A percentile compares a stretch with the other conserved stretches of the same genome.
These are phyloP conservation scores for Reticulitermes speratus DNA, from an alignment of 1,140 invertebrate species.

Conservation along the genomic window DNA sequence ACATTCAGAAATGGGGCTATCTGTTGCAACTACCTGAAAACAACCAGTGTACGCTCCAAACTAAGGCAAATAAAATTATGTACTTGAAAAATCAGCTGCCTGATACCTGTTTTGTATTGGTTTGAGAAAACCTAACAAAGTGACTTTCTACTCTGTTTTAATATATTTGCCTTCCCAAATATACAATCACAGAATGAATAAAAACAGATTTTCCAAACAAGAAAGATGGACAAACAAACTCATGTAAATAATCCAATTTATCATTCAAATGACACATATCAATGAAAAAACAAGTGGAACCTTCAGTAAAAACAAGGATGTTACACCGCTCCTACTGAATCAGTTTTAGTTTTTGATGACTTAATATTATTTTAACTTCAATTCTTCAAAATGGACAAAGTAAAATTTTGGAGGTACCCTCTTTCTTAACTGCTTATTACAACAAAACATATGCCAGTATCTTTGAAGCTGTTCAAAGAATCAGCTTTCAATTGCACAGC, in stretches of 20 bases:
- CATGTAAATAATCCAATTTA: neutral
- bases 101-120: neutral
- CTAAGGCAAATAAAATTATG: neutral
- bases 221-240: neutral
- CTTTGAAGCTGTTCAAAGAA: neutral
- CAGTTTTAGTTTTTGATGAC: neutral
- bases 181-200: neutral
- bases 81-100: neutral
- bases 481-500: neutral
- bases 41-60: neutral
- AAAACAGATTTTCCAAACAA: neutral
- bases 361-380: too few relatives aligned
- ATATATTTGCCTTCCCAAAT: neutral
- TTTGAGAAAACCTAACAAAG: constrained; percentile 19
- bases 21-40: neutral
- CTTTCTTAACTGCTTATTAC: neutral
- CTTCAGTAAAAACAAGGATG: neutral
- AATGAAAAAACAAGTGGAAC: neutral
- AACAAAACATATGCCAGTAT: neutral
- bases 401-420: neutral
- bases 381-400: neutral
- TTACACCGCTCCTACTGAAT: neutral
- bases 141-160: neutral
- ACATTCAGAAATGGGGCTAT: neutral
- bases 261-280: neutral